phyloP scores from a whole-genome alignment of 2,113 vertebrate species.

The Heloderma charlesbogerti region DNA sequence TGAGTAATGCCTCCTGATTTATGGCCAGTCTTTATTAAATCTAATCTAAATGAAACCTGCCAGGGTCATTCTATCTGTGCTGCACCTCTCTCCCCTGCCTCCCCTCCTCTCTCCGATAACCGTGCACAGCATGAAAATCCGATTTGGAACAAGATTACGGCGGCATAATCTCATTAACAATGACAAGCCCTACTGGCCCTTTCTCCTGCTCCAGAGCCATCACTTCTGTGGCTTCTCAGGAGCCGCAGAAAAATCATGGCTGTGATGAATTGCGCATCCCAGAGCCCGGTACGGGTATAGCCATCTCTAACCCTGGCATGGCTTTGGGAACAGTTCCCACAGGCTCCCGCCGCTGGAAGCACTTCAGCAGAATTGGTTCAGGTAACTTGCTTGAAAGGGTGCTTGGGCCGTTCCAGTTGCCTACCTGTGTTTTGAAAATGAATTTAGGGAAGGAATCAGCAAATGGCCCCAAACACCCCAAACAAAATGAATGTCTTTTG shows the following conservation, averaged over 20 bases:
- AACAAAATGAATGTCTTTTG: neutral
- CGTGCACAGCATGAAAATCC: conserved; percentile 41
- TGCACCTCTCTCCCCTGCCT: neutral
- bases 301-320: neutral
- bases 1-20: conserved; percentile 38
- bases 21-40: conserved; percentile 14
- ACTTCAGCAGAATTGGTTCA: neutral
- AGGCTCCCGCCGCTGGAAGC: neutral
- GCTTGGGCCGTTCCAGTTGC: neutral
- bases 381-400: neutral
- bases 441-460: neutral
- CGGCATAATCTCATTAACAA: conserved; percentile 54
- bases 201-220: neutral
- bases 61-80: neutral
- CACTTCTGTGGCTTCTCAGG: neutral
- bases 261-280: conserved; percentile 23
- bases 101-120: neutral
- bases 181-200: conserved; percentile 25
- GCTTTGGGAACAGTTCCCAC: neutral
- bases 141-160: conserved; percentile 64
- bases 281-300: neutral
- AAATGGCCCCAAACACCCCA: neutral
- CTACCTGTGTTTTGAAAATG: neutral
- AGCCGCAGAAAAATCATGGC: neutral
- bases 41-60: conserved; percentile 32